phyloP scores from a whole-genome alignment of 1,140 invertebrate species.

The Mycetomoellerius zeteki region DNA sequence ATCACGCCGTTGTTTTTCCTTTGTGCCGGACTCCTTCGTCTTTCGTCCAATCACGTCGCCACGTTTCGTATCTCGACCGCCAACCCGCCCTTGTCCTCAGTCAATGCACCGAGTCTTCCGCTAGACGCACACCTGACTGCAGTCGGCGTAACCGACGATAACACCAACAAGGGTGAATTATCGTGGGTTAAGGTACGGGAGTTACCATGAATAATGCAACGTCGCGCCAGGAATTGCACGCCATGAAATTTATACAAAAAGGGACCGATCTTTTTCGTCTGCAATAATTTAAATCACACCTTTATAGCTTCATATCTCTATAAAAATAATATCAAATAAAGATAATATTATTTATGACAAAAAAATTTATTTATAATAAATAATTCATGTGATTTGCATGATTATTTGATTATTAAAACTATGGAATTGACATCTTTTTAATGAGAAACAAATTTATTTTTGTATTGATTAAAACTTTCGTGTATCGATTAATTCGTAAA shows the following conservation, averaged over 20 bases:
- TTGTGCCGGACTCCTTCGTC: conserved; percentile 5
- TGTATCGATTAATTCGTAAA: background rate
- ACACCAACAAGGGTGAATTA: conserved; percentile 75
- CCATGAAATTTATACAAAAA: conserved; percentile 65
- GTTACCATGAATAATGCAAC: conserved; percentile 78
- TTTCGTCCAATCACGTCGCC: conserved; percentile 60
- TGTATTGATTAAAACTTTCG: background rate
- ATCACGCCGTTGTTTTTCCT: conserved; percentile 42
- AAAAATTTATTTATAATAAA: background rate
- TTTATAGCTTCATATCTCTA: background rate
- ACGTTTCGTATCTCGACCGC: conserved; percentile 34
- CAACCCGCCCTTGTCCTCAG: conserved; percentile 52
- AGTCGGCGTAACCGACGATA: conserved; percentile 70
- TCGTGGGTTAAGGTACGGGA: conserved; percentile 62
- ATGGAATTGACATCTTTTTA: background rate
- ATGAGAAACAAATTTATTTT: background rate
- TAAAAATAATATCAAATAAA: background rate
- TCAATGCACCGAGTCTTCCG: conserved; percentile 60
- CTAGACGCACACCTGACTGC: conserved; percentile 73
- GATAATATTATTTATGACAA: background rate
- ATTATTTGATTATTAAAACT: background rate
- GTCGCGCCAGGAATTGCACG: conserved; percentile 16
- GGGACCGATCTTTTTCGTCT: background rate
- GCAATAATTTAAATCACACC: background rate
- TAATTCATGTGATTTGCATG: background rate